phyloP scores from a whole-genome alignment of 2,113 vertebrate genomes.

The Triplophysa dalaica region DNA sequence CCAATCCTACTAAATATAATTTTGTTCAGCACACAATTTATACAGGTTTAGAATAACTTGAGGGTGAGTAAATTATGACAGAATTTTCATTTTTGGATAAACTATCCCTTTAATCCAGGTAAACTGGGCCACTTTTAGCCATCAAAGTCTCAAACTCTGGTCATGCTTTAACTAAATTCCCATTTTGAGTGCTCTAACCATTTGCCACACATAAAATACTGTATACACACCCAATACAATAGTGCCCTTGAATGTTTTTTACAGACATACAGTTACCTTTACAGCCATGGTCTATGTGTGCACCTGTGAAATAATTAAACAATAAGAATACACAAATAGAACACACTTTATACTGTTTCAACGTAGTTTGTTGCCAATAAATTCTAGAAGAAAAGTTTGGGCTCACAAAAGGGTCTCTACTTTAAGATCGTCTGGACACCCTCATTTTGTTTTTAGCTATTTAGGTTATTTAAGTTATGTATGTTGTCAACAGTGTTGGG shows the following conservation, averaged over 20 bases:
- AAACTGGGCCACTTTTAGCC: no score
- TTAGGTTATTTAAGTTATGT: neutral
- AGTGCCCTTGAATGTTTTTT: neutral
- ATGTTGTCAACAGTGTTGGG: neutral
- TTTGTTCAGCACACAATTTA: no score
- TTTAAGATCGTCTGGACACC: neutral
- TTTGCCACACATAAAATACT: neutral
- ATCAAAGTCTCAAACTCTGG: no score
- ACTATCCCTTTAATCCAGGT: no score
- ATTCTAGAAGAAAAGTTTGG: neutral
- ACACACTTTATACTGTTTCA: no score
- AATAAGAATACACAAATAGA: neutral
- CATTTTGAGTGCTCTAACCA: neutral
- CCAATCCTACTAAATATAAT: no score
- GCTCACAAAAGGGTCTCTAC: neutral
- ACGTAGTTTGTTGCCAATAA: no score
- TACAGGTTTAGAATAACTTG: no score
- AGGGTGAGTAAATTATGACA: no score
- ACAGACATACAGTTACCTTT: neutral
- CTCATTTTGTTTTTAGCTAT: neutral
- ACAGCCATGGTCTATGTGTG: neutral
- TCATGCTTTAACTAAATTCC: no score
- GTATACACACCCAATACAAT: neutral
- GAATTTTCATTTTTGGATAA: no score
- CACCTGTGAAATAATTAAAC: neutral